phyloP scores from a whole-genome alignment of 2,113 vertebrate species.

The Nyctibius bracteatus region DNA sequence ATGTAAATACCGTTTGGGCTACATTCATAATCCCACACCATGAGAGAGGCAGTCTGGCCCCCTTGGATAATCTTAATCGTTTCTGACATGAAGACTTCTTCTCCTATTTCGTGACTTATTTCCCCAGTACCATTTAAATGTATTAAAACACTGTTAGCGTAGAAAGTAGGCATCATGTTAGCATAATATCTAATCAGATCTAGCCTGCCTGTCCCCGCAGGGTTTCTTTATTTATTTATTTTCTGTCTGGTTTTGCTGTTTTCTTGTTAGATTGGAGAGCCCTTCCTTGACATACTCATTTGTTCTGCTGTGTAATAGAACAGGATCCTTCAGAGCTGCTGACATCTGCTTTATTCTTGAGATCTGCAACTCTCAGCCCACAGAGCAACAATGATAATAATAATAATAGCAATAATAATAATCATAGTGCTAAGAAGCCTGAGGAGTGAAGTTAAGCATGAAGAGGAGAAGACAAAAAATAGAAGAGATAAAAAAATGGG shows the following conservation, averaged over 20 bases:
- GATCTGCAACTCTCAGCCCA: constrained; percentile 62
- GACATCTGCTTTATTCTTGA: constrained; percentile 76
- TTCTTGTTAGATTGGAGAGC: constrained; percentile 72
- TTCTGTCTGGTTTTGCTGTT: constrained; percentile 71
- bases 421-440: constrained; percentile 26
- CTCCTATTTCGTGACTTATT: constrained; percentile 58
- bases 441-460: constrained; percentile 48
- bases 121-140: constrained; percentile 68
- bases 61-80: constrained; percentile 58
- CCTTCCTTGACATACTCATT: constrained; percentile 76
- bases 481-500: background rate
- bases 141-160: constrained; percentile 72
- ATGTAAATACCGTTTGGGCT: constrained; percentile 3
- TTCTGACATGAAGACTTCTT: constrained; percentile 58
- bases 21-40: background rate
- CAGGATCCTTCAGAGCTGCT: constrained; percentile 68
- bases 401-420: constrained; percentile 67
- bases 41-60: constrained; percentile 3
- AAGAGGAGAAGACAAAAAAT: constrained; percentile 25
- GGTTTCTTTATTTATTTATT: constrained; percentile 75
- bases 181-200: constrained; percentile 77
- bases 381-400: constrained; percentile 70
- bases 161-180: constrained; percentile 70
- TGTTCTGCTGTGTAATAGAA: constrained; percentile 74
- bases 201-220: constrained; percentile 65